A percentile compares a stretch with the other conserved stretches of the same genome.
Conservation (phyloP, 2,797 vertebrate genomes). For the Tapera naevia region DNA sequence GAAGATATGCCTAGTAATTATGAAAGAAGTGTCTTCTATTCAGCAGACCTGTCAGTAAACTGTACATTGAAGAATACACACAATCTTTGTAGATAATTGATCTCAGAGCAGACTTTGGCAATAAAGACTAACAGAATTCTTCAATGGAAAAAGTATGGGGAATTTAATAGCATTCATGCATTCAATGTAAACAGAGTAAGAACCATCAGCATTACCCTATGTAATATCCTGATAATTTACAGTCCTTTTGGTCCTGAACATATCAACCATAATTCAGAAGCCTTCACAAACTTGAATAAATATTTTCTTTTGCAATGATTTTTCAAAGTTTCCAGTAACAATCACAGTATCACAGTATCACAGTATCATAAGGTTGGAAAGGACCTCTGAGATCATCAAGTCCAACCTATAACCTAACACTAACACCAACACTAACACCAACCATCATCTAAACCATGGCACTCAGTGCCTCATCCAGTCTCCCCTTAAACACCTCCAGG, state of each 20-base stretch:
- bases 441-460: no score
- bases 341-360: no score
- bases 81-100: not conserved
- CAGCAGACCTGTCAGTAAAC: not conserved
- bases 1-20: not conserved
- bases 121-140: not conserved
- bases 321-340: slow-evolving; percentile 66
- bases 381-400: no score
- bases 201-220: not conserved
- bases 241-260: slow-evolving; percentile 35
- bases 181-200: slow-evolving; percentile 23
- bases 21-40: not conserved
- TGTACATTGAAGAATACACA: not conserved
- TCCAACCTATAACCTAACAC: no score
- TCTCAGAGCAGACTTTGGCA: not conserved
- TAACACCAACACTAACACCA: no score
- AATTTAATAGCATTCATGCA: not conserved
- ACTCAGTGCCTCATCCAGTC: no score
- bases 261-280: slow-evolving; percentile 58
- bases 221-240: slow-evolving; percentile 60
- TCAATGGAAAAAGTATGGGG: not conserved
- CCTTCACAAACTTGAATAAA: slow-evolving; percentile 58
- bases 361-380: no score
- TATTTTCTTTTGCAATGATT: slow-evolving; percentile 64
- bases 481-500: no score